Evolutionary conservation across 1,140 invertebrate species (phyloP).

Genomic region (Caerostris darwini): DNA sequence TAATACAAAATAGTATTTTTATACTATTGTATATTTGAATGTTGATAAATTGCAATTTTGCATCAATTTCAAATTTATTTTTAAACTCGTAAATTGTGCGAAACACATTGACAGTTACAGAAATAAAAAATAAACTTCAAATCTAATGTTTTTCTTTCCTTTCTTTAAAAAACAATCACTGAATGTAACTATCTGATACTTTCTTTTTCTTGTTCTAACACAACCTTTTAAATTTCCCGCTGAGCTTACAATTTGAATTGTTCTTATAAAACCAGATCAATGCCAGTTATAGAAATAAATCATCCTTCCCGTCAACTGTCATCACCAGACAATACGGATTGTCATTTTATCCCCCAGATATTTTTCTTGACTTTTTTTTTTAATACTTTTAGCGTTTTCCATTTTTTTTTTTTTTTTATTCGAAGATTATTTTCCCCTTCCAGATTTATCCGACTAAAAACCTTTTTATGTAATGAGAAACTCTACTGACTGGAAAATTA

Average conservation of each 20-base stretch:
- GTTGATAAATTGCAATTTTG: no score
- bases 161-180: no score
- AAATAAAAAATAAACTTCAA: no score
- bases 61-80: no score
- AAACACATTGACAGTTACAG: no score
- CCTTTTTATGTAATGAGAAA: constrained; percentile 67
- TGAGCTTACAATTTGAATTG: constrained; percentile 35
- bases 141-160: no score
- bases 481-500: constrained; percentile 61
- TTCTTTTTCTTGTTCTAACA: neutral
- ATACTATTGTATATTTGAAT: no score
- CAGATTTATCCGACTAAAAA: constrained; percentile 14
- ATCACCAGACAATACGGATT: constrained; percentile 59
- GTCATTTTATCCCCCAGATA: constrained; percentile 58
- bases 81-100: no score
- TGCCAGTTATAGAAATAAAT: constrained; percentile 60
- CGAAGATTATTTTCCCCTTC: neutral
- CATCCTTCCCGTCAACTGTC: constrained; percentile 64
- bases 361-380: constrained; percentile 27
- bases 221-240: neutral
- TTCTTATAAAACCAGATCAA: constrained; percentile 30
- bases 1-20: no score
- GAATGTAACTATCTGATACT: neutral
- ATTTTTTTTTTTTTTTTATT: constrained; percentile 25
- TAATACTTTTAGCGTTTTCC: constrained; percentile 19